These are phyloP conservation scores for Pyxicephalus adspersus DNA, from an alignment of 2,113 vertebrate species.

Conservation along the genomic window DNA sequence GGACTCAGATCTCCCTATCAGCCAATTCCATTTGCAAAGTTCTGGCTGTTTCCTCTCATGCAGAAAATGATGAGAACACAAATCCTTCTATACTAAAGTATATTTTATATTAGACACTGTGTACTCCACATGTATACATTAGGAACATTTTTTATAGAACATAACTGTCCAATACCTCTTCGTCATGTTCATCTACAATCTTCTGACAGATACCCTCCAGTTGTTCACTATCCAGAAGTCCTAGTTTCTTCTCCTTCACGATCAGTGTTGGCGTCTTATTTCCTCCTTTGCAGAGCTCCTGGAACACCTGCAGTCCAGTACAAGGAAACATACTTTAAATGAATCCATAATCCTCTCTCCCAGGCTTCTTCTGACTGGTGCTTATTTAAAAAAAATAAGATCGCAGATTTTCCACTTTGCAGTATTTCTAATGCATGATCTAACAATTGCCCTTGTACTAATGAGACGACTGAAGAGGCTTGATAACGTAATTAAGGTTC, in stretches of 20 bases:
- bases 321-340: neutral
- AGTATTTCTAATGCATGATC: slow-evolving; percentile 32
- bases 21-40: too few relatives aligned
- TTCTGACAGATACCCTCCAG: slow-evolving; percentile 83
- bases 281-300: slow-evolving; percentile 79
- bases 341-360: neutral
- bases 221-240: slow-evolving; percentile 72
- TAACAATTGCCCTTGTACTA: slow-evolving; percentile 47
- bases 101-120: too few relatives aligned
- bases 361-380: slow-evolving; percentile 11
- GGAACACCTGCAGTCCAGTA: slow-evolving; percentile 69
- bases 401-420: slow-evolving; percentile 47
- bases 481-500: slow-evolving; percentile 44
- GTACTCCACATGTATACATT: neutral
- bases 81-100: too few relatives aligned
- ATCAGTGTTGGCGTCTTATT: slow-evolving; percentile 80
- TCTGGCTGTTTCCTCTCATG: too few relatives aligned
- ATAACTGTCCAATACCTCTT: slow-evolving; percentile 73
- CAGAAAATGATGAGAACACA: too few relatives aligned
- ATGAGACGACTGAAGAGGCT: slow-evolving; percentile 36
- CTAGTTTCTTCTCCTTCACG: slow-evolving; percentile 81
- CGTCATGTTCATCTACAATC: slow-evolving; percentile 78
- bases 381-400: slow-evolving; percentile 24
- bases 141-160: neutral
- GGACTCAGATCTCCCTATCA: too few relatives aligned